These are phyloP conservation scores for Trypoxylus dichotomus DNA, from an alignment of 1,140 invertebrate species.

Conservation along the genomic window DNA sequence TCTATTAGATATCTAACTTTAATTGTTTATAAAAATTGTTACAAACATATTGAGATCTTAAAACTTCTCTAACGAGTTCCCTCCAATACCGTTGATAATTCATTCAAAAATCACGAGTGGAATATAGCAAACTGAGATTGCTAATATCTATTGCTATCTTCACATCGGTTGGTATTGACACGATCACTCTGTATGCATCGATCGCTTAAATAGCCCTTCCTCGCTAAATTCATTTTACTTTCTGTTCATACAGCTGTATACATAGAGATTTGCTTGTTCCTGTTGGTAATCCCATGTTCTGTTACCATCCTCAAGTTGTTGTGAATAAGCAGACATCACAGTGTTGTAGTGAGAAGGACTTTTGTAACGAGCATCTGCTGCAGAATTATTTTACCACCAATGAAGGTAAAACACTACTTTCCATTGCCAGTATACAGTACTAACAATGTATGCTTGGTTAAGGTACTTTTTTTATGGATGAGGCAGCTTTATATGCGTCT, in stretches of 20 bases:
- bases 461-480: neutral
- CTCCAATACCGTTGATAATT: too few species aligned
- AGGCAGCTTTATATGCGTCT: neutral
- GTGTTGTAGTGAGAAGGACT: neutral
- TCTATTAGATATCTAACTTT: too few species aligned
- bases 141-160: too few species aligned
- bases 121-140: too few species aligned
- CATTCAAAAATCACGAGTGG: too few species aligned
- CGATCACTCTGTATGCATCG: neutral
- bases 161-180: too few species aligned
- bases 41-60: too few species aligned
- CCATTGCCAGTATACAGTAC: neutral
- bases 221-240: neutral
- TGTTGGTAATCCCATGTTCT: slow-evolving; percentile 53
- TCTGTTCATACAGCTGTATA: slow-evolving; percentile 51
- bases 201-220: neutral
- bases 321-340: neutral
- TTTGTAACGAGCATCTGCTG: neutral
- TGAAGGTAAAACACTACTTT: neutral
- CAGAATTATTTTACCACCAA: neutral
- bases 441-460: neutral
- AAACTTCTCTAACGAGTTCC: too few species aligned
- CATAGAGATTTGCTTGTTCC: slow-evolving; percentile 49
- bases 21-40: too few species aligned
- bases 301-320: slow-evolving; percentile 41